Conservation (phyloP, 1,140 invertebrate genomes). For the Diachasma alloeum region DNA sequence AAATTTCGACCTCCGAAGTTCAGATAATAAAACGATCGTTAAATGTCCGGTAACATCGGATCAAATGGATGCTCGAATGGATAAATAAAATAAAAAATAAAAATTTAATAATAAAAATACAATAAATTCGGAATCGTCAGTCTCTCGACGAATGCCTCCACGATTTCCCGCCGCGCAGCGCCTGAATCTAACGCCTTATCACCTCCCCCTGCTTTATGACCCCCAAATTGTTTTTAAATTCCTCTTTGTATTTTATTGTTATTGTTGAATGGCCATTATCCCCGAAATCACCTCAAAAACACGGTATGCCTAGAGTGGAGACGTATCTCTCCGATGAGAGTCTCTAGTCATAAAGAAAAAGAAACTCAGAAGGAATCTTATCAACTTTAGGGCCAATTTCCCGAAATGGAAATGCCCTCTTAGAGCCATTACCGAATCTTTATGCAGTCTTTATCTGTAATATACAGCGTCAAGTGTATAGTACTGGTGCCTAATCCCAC, state of each 20-base stretch:
- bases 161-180: neutral
- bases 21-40: no score
- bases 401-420: slow-evolving; percentile 16
- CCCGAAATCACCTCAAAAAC: no score
- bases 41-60: no score
- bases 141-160: no score
- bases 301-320: no score
- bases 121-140: no score
- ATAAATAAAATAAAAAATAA: no score
- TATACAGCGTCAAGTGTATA: neutral
- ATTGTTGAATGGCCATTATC: neutral
- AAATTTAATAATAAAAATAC: no score
- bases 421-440: slow-evolving; percentile 9
- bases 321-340: no score
- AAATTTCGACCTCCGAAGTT: no score
- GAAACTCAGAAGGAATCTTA: neutral
- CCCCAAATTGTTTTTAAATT: neutral
- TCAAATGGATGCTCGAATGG: no score
- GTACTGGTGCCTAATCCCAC: neutral
- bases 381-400: slow-evolving; percentile 24
- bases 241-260: neutral
- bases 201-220: neutral
- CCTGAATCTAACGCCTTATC: neutral
- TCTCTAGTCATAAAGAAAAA: no score
- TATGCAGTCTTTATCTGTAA: neutral